Conservation (phyloP, 2,888 invertebrate species). For the Toxonevra muliebris region DNA sequence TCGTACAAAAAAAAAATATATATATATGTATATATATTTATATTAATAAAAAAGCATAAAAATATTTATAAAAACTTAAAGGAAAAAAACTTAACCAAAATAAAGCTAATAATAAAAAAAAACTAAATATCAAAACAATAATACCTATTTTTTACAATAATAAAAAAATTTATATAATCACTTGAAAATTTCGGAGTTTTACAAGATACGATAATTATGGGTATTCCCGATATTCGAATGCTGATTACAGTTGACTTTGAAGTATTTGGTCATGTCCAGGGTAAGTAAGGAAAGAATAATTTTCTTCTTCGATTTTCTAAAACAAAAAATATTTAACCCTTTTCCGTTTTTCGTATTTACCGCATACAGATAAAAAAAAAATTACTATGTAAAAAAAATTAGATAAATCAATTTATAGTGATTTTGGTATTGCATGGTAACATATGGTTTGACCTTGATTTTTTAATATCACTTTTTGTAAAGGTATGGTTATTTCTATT, state of each 20-base stretch:
- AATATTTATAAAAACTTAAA: background rate
- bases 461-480: too few species aligned
- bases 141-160: conserved; percentile 9
- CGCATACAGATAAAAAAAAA: too few species aligned
- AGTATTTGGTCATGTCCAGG: conserved; percentile 91
- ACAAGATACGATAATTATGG: conserved; percentile 63
- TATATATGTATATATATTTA: conserved; percentile 8
- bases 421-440: too few species aligned
- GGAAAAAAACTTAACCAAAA: conserved; percentile 3
- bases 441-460: too few species aligned
- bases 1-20: conserved; percentile 11
- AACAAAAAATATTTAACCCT: too few species aligned
- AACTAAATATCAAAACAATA: background rate
- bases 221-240: conserved; percentile 69
- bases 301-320: background rate
- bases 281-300: conserved; percentile 64
- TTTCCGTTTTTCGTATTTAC: too few species aligned
- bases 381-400: too few species aligned
- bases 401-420: too few species aligned
- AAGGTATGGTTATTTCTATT: too few species aligned
- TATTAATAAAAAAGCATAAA: conserved; percentile 22
- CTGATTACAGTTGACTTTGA: conserved; percentile 88
- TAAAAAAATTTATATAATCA: background rate
- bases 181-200: background rate
- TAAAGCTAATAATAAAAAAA: conserved; percentile 1